phyloP scores from a whole-genome alignment of 2,113 vertebrate genomes.

The Fukomys damarensis region DNA sequence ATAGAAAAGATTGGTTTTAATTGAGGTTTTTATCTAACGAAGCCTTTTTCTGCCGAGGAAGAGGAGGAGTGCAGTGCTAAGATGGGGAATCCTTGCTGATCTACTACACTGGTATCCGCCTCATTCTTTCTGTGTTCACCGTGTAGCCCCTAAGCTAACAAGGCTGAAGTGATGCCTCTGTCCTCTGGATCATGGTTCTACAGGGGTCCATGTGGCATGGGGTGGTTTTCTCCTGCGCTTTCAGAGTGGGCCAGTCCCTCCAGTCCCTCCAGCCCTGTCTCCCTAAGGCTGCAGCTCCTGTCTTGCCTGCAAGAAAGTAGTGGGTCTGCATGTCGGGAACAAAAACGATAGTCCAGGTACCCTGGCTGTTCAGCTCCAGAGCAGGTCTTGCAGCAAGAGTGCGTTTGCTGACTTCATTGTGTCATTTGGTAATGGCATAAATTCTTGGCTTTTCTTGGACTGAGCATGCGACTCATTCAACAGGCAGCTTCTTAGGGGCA shows the following conservation, averaged over 20 bases:
- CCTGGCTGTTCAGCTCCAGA: not conserved
- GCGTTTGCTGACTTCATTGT: not conserved
- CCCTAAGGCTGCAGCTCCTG: not conserved
- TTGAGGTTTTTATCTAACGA: not conserved
- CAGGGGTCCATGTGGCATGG: not conserved
- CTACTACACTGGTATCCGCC: not conserved
- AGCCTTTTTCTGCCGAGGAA: not conserved
- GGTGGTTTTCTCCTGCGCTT: not conserved
- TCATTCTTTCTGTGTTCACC: not conserved
- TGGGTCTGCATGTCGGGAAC: not conserved
- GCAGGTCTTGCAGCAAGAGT: not conserved
- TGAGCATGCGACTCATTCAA: not conserved
- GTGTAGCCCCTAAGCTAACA: not conserved
- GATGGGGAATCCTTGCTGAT: not conserved
- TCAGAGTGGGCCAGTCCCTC: not conserved
- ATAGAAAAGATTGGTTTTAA: not conserved
- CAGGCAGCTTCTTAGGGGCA: not conserved
- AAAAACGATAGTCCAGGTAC: not conserved
- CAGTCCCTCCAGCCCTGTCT: rapidly evolving
- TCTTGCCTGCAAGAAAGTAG: not conserved
- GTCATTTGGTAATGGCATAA: too few relatives aligned
- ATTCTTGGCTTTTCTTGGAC: not conserved
- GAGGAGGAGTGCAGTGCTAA: not conserved
- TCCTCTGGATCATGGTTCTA: too few relatives aligned
- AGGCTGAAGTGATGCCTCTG: rapidly evolving